These are phyloP conservation scores for Drosophila mauritiana DNA, from an alignment of 1,140 invertebrate species.

Conservation along the genomic window DNA sequence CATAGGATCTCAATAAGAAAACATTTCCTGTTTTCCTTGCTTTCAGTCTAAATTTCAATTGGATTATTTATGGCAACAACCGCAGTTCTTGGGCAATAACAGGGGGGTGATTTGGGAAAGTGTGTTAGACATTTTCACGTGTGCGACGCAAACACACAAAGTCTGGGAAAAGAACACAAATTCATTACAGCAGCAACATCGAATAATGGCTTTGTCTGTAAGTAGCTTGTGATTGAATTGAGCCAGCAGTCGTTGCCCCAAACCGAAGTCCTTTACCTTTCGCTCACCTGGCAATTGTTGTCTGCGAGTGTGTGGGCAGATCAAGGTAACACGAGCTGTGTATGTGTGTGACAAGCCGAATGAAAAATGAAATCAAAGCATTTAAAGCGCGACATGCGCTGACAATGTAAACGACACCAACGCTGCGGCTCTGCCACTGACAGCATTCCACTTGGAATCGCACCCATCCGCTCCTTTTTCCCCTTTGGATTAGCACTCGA, in stretches of 20 bases:
- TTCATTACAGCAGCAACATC: constrained; percentile 68
- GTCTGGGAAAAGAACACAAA: constrained; percentile 42
- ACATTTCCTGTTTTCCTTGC: constrained; percentile 23
- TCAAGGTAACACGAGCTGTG: background rate
- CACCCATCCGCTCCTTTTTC: constrained; percentile 22
- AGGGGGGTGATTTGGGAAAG: background rate
- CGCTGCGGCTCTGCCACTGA: constrained; percentile 45
- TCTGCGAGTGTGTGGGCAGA: constrained; percentile 4
- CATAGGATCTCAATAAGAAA: constrained; percentile 33
- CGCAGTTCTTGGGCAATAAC: constrained; percentile 21
- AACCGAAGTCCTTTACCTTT: constrained; percentile 52
- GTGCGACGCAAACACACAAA: constrained; percentile 27
- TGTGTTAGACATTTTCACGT: constrained; percentile 52
- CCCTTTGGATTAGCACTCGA: constrained; percentile 68
- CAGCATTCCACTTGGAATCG: constrained; percentile 43
- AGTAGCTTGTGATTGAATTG: constrained; percentile 82
- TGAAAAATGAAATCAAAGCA: constrained; percentile 83
- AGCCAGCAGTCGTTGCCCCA: constrained; percentile 51
- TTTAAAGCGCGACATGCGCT: constrained; percentile 76
- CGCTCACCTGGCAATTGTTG: constrained; percentile 52
- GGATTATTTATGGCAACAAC: constrained; percentile 45
- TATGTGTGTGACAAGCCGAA: constrained; percentile 49
- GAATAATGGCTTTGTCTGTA: constrained; percentile 76
- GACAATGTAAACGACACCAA: constrained; percentile 67
- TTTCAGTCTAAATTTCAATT: constrained; percentile 41